A percentile compares a stretch with the other conserved stretches of the same genome.
Evolutionary conservation across 53 echinoderm and acorn worm species (phyloP).

Genomic region (Echinometra lucunter): DNA sequence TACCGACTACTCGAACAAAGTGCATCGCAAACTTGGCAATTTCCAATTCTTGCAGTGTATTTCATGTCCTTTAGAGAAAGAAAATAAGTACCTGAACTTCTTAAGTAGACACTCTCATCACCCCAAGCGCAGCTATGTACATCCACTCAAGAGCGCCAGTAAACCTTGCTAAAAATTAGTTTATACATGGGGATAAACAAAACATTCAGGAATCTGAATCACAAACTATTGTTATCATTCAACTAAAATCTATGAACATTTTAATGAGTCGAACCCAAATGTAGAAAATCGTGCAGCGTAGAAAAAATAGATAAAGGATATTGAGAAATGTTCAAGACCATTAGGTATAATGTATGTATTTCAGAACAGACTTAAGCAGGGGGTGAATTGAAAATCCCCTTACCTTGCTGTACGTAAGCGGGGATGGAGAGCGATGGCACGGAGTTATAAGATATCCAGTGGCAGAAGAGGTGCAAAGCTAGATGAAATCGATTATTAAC

Average conservation of each 20-base stretch:
- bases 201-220: too few species aligned
- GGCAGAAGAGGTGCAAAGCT: constrained; percentile 48
- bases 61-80: too few species aligned
- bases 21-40: too few species aligned
- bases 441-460: constrained; percentile 58
- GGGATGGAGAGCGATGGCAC: constrained; percentile 12
- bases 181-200: too few species aligned
- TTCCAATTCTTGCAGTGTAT: too few species aligned
- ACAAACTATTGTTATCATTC: too few species aligned
- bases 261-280: neutral
- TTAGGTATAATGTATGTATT: neutral
- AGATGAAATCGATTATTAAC: constrained; percentile 59
- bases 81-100: too few species aligned
- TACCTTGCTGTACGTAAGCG: neutral
- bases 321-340: neutral
- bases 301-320: neutral
- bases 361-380: neutral
- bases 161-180: too few species aligned
- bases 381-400: neutral
- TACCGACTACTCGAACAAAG: too few species aligned
- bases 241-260: neutral
- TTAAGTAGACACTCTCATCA: too few species aligned
- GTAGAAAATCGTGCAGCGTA: neutral
- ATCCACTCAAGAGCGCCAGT: too few species aligned
- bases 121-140: too few species aligned